Conservation (phyloP, 2,797 vertebrate species). For the Pantherophis alleghaniensis region DNA sequence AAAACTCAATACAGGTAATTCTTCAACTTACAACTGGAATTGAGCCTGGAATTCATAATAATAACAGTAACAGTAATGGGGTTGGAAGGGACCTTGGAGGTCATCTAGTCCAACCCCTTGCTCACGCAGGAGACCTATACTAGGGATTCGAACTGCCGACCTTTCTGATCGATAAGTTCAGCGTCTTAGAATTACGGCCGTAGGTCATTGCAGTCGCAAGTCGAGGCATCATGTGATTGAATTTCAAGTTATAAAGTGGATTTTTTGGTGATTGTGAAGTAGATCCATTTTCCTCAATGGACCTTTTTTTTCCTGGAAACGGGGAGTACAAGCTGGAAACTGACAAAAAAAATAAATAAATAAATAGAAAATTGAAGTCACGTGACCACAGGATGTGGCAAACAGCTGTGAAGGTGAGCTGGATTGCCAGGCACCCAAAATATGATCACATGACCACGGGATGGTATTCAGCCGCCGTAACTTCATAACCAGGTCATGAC, state of each 20-base stretch:
- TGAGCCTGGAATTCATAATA: background rate
- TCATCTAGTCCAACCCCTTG: no score
- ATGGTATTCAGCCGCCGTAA: background rate
- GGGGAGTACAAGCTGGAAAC: background rate
- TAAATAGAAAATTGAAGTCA: background rate
- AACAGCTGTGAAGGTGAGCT: background rate
- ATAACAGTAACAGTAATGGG: no score
- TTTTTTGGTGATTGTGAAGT: background rate
- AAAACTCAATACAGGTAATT: background rate
- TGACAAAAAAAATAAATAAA: background rate
- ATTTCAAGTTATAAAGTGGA: background rate
- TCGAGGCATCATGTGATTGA: background rate
- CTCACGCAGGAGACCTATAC: no score
- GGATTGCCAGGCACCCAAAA: background rate
- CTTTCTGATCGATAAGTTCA: no score
- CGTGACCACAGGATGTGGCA: background rate
- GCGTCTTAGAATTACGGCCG: background rate
- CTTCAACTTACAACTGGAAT: background rate
- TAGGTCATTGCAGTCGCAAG: background rate
- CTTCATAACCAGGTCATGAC: background rate
- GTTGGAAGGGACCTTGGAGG: no score
- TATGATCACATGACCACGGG: background rate
- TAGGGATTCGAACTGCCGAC: no score
- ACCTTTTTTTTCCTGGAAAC: fast-evolving
- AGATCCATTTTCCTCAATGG: background rate